Evolutionary conservation across 2,888 invertebrate species (phyloP), one percentile per base, ranked within the genome.

Genomic region (Idaea straminata): DNA sequence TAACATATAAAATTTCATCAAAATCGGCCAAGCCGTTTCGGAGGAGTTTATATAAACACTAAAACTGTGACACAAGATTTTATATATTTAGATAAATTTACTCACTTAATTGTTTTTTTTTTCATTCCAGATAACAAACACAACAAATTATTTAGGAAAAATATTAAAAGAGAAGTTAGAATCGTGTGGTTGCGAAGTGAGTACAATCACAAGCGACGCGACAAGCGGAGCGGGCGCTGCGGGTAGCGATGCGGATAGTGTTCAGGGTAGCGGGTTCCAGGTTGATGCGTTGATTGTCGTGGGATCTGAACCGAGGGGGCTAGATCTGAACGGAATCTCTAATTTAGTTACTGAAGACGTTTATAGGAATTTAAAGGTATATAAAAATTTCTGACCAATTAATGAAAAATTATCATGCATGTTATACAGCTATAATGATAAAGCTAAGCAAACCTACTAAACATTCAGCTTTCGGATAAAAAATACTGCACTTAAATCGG

Each of bases 281-380:
- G 82, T 86, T 5, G 92, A 92, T 70, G 89, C 88, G 0, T 76
- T 92, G 5, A 80, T 92, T 1, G 79, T 92, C 3, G 81, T 92
- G 1, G 92, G 92, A 0, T 85, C 89, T 1, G 83, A 84, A 15
- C 74, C 80, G 2, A 80, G 77, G 35, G 65, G 75, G 10, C 74
- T 77, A 5, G 84, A 83, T 5, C 69, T 92, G 60, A 80, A 86
- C 25, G 86, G 83, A 57, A 80, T 92, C 66, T 77, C 86, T 7
- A 71, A 74, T 16, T 70, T 89, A 7, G 86, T 92, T 7, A 79
- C 83, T 13, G 84, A 86, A 69, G 92, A 92, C 66, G 83, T 91
- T 36, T 83, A 87, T 75, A 72, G 76, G 64, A 91, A 92, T 79
- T 81, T 92, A 74, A 89, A 85, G 83, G 92, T 90, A 75, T 70